A percentile compares a stretch with the other conserved stretches of the same genome.
phyloP scores from a whole-genome alignment of 2,888 invertebrate genomes.

The Dermolepida albohirtum region DNA sequence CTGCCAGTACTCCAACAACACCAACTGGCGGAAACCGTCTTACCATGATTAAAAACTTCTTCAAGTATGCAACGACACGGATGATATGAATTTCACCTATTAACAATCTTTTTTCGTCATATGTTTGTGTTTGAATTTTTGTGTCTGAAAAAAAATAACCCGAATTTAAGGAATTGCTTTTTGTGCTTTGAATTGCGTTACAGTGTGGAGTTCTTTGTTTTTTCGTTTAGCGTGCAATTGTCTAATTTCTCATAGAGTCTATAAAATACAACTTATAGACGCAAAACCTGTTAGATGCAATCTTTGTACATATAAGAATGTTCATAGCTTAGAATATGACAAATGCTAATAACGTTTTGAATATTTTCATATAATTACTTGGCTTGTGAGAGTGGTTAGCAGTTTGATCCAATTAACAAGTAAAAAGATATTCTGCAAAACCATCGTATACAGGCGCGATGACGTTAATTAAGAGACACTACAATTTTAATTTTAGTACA shows the following conservation, averaged over 20 bases:
- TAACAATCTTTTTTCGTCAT: background rate
- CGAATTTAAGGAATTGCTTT: conserved; percentile 3
- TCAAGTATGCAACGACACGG: conserved; percentile 78
- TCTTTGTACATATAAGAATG: background rate
- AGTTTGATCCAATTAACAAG: no score
- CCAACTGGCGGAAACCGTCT: conserved; percentile 74
- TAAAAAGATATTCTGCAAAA: no score
- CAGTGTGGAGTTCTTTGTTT: conserved; percentile 10
- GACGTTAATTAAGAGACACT: no score
- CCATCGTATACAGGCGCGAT: no score
- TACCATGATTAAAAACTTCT: conserved; percentile 96
- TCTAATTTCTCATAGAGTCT: background rate
- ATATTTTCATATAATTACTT: no score
- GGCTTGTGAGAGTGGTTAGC: no score
- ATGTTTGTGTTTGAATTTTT: conserved; percentile 30
- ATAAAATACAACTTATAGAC: background rate
- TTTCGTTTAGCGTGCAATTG: conserved; percentile 11
- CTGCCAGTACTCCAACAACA: conserved; percentile 64
- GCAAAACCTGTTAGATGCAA: background rate
- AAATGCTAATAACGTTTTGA: no score
- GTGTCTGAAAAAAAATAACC: conserved; percentile 3
- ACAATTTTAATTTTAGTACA: no score
- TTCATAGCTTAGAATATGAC: no score
- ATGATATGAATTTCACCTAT: conserved; percentile 4
- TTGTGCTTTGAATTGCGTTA: conserved; percentile 21